Percentiles rank a stretch among this genome's conserved stretches.
phyloP scores from a whole-genome alignment of 2,888 invertebrate genomes.

The Ophioninae sp. region DNA sequence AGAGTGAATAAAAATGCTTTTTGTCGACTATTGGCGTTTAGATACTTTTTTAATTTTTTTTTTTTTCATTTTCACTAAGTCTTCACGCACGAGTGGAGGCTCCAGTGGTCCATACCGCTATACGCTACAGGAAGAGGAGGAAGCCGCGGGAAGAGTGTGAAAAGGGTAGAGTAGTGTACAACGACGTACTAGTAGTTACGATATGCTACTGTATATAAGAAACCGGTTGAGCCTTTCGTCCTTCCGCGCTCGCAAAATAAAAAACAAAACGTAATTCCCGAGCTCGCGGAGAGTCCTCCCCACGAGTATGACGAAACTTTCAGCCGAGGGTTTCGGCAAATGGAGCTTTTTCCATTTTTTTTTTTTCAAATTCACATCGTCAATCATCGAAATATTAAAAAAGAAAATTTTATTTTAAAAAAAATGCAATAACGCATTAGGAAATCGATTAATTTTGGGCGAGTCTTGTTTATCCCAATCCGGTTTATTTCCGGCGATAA shows the following conservation, averaged over 20 bases:
- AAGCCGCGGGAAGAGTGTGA: slow-evolving; percentile 15
- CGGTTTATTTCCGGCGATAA: no score
- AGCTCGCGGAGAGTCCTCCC: slow-evolving; percentile 32
- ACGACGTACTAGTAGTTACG: slow-evolving; percentile 31
- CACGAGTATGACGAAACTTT: slow-evolving; percentile 46
- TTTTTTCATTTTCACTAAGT: slow-evolving; percentile 5
- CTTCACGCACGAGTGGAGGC: slow-evolving; percentile 32
- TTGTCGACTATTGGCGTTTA: background rate
- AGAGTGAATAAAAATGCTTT: background rate
- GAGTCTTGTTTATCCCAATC: no score
- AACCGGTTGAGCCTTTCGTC: slow-evolving; percentile 61
- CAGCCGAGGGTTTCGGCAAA: slow-evolving; percentile 12
- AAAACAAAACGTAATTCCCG: slow-evolving; percentile 37
- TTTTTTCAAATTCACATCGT: background rate
- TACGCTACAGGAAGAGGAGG: slow-evolving; percentile 54
- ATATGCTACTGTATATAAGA: slow-evolving; percentile 42
- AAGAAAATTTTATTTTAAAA: background rate
- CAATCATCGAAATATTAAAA: background rate
- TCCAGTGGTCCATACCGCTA: slow-evolving; percentile 50
- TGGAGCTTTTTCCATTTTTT: background rate
- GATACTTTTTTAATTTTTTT: no score
- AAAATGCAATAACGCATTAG: background rate
- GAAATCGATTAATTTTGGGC: no score
- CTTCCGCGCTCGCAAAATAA: slow-evolving; percentile 48
- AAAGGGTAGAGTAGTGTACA: slow-evolving; percentile 33